A percentile compares a stretch with the other conserved stretches of the same genome.
Conservation (phyloP, 1,140 invertebrate genomes). For the Drosophila seguyi region DNA sequence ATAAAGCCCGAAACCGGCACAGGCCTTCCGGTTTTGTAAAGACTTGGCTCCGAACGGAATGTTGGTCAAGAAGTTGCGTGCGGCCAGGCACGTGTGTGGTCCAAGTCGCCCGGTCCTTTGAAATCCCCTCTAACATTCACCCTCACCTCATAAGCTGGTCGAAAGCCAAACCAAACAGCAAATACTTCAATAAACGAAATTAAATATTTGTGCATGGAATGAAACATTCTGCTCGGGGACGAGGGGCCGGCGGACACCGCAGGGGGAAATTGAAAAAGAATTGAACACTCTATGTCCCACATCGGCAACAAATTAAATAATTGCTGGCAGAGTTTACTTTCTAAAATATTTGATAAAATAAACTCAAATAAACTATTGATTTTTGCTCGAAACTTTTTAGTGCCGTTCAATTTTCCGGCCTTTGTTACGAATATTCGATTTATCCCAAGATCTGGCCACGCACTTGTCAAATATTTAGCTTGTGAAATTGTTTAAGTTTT, state of each 20-base stretch:
- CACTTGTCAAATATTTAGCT: slow-evolving; percentile 16
- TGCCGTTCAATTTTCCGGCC: slow-evolving; percentile 13
- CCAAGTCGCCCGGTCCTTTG: slow-evolving; percentile 1
- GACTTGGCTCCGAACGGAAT: slow-evolving; percentile 38
- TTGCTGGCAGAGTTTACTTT: slow-evolving; percentile 31
- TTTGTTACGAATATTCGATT: slow-evolving; percentile 8
- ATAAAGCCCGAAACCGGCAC: slow-evolving; percentile 40
- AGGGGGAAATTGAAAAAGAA: slow-evolving; percentile 26
- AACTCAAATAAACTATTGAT: slow-evolving; percentile 11
- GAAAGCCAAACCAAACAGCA: slow-evolving; percentile 65
- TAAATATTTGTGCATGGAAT: slow-evolving; percentile 76
- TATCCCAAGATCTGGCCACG: too few relatives aligned
- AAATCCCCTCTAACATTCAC: slow-evolving; percentile 1
- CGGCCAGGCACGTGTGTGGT: slow-evolving; percentile 39
- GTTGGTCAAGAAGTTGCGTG: slow-evolving; percentile 67
- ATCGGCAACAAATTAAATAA: slow-evolving; percentile 67
- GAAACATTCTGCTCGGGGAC: slow-evolving; percentile 49
- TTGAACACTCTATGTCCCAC: slow-evolving; percentile 41
- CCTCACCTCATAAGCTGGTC: slow-evolving; percentile 36
- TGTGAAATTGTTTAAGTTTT: slow-evolving; percentile 53
- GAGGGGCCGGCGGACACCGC: not conserved
- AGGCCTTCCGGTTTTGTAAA: slow-evolving; percentile 25
- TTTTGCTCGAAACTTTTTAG: slow-evolving; percentile 8
- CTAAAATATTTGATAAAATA: slow-evolving; percentile 34
- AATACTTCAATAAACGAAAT: slow-evolving; percentile 80